Evolutionary conservation across 2,888 invertebrate species (phyloP).

Genomic region (Lochmaea crataegi): DNA sequence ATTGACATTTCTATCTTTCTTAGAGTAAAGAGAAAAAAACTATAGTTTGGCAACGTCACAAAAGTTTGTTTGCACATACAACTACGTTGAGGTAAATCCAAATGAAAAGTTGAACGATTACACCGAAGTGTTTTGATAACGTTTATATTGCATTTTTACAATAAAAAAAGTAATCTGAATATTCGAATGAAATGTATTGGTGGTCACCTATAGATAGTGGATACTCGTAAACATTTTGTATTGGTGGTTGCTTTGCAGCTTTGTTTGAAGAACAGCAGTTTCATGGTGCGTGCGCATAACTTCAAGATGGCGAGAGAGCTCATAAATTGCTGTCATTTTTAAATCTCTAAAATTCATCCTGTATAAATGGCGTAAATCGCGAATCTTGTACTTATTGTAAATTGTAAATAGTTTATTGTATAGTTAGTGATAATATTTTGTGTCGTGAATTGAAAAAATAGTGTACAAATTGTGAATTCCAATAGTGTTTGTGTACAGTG

Average conservation of each 20-base stretch:
- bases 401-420: slow-evolving; percentile 81
- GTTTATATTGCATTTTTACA: not conserved
- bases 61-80: too few species aligned
- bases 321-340: slow-evolving; percentile 64
- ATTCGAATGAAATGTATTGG: not conserved
- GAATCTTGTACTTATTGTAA: slow-evolving; percentile 74
- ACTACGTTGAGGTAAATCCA: not conserved
- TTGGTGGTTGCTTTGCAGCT: slow-evolving; percentile 38
- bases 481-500: slow-evolving; percentile 73
- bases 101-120: not conserved
- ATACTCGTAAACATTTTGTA: slow-evolving; percentile 13
- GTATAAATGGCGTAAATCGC: slow-evolving; percentile 76
- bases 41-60: too few species aligned
- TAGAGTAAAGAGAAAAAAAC: too few species aligned
- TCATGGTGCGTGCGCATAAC: slow-evolving; percentile 54
- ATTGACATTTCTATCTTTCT: too few species aligned
- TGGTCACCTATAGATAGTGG: slow-evolving; percentile 1
- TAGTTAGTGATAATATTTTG: slow-evolving; percentile 79
- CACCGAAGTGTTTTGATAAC: not conserved
- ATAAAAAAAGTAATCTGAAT: too few species aligned
- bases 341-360: slow-evolving; percentile 72
- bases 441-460: slow-evolving; percentile 63
- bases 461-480: slow-evolving; percentile 69
- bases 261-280: slow-evolving; percentile 37
- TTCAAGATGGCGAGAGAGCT: slow-evolving; percentile 65